Evolutionary conservation across 1,140 invertebrate species (phyloP).

Genomic region (Oryctes rhinoceros): DNA sequence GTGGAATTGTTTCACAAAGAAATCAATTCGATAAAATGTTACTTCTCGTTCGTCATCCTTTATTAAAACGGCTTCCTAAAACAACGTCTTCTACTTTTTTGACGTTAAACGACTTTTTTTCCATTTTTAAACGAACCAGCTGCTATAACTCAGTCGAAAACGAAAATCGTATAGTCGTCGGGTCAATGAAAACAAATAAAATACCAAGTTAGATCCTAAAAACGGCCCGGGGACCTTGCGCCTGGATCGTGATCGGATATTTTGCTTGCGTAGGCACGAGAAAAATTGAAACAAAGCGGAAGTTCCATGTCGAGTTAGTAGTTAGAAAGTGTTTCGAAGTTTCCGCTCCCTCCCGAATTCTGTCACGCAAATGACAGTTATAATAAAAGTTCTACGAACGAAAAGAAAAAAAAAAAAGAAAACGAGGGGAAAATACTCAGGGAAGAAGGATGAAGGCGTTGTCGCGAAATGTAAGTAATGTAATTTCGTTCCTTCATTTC

Average conservation of each 20-base stretch:
- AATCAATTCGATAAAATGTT: no score
- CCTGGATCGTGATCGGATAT: not conserved
- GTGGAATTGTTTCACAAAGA: no score
- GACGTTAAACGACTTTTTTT: no score
- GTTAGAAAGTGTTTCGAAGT: conserved; percentile 30
- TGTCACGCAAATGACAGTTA: conserved; percentile 31
- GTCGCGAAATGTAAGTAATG: no score
- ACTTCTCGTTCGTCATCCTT: no score
- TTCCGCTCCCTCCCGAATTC: not conserved
- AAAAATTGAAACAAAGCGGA: conserved; percentile 25
- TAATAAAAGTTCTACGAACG: conserved; percentile 3
- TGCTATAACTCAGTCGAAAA: not conserved
- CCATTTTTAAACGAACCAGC: not conserved
- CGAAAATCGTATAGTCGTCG: not conserved
- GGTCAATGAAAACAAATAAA: conserved; percentile 22
- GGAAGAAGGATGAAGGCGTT: no score
- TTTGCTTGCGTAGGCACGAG: conserved; percentile 13
- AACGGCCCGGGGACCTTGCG: not conserved
- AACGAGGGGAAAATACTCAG: no score
- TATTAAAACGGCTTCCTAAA: no score
- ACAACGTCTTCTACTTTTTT: no score
- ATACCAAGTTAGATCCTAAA: not conserved
- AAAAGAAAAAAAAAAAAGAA: not conserved
- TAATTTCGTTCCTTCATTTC: no score
- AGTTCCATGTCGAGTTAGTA: conserved; percentile 9